These are phyloP conservation scores for Seira musarum DNA, from an alignment of 2,888 invertebrate species.

Conservation along the genomic window DNA sequence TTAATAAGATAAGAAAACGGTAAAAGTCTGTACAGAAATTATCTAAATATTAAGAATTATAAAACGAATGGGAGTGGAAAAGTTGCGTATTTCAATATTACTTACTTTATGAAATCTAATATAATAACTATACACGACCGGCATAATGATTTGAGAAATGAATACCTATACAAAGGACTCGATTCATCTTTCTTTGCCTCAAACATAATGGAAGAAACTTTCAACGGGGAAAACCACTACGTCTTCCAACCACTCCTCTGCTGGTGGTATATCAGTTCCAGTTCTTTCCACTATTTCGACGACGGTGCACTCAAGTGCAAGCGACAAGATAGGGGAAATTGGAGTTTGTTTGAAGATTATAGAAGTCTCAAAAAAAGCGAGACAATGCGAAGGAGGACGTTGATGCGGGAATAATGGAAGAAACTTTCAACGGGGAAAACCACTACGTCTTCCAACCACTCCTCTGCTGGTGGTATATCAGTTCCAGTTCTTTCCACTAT, in stretches of 20 bases:
- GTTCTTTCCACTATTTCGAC: not conserved
- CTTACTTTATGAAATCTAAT: too few relatives aligned
- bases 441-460: not conserved
- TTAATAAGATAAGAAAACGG: not conserved
- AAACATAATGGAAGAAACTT: too few relatives aligned
- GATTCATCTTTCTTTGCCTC: too few relatives aligned
- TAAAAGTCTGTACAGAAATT: not conserved
- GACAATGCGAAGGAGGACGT: conserved; percentile 6
- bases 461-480: not conserved
- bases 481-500: not conserved
- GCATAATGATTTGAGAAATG: not conserved
- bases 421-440: too few relatives aligned
- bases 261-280: not conserved
- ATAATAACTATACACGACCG: not conserved
- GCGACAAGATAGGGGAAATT: conserved; percentile 14
- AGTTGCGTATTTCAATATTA: not conserved
- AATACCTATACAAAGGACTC: too few relatives aligned
- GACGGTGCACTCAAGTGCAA: conserved; percentile 46
- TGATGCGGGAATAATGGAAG: conserved; percentile 1
- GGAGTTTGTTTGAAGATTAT: conserved; percentile 23
- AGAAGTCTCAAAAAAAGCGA: conserved; percentile 19
- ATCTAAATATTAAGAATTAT: too few relatives aligned
- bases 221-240: too few relatives aligned
- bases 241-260: not conserved
- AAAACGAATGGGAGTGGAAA: too few relatives aligned